Conservation (phyloP, 1,140 invertebrate genomes). For the Planococcus citri region DNA sequence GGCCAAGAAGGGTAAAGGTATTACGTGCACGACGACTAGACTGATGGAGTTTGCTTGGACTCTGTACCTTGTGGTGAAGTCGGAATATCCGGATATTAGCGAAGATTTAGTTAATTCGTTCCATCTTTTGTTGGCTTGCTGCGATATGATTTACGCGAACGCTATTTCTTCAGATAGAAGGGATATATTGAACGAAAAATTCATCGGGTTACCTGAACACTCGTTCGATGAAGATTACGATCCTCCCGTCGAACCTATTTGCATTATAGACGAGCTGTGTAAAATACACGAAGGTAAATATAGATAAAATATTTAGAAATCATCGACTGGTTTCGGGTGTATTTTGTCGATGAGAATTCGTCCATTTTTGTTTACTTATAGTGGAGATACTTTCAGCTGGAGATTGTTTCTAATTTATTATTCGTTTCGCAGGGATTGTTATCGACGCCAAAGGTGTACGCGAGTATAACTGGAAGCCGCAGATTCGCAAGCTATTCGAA, state of each 20-base stretch:
- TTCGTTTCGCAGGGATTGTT: constrained; percentile 13
- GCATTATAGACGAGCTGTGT: constrained; percentile 74
- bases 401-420: too few species aligned
- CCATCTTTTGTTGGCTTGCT: constrained; percentile 76
- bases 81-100: constrained; percentile 62
- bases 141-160: constrained; percentile 83
- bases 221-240: constrained; percentile 55
- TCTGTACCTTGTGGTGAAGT: constrained; percentile 83
- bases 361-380: too few species aligned
- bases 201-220: constrained; percentile 59
- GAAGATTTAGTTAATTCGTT: constrained; percentile 91
- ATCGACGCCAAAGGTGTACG: constrained; percentile 83
- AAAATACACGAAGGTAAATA: constrained; percentile 62
- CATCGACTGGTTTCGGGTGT: too few species aligned
- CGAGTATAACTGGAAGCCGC: constrained; percentile 71
- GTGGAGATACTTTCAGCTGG: too few species aligned
- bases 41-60: constrained; percentile 91
- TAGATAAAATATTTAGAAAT: too few species aligned
- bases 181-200: constrained; percentile 62
- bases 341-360: too few species aligned
- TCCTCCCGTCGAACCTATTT: constrained; percentile 52
- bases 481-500: constrained; percentile 67
- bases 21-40: constrained; percentile 60
- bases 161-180: constrained; percentile 57
- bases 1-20: constrained; percentile 29